phyloP scores from a whole-genome alignment of 2,797 vertebrate species.

The Hypotaenidia okinawae region DNA sequence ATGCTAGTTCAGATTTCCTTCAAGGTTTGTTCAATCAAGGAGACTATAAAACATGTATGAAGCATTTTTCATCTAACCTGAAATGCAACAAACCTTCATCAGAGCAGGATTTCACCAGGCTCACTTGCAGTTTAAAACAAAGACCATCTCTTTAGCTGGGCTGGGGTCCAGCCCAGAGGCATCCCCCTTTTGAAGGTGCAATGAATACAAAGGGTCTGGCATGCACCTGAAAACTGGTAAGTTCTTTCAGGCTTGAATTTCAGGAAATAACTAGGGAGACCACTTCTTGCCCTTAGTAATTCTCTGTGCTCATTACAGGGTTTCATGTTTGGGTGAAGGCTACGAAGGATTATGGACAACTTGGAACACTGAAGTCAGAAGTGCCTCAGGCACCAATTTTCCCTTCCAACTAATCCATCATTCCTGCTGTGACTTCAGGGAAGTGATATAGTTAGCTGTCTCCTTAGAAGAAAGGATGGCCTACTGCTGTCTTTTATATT shows the following conservation, averaged over 20 bases:
- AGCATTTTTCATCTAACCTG: neutral
- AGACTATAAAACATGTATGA: neutral
- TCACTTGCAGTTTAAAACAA: neutral
- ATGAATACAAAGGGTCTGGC: conserved; percentile 29
- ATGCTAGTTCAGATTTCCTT: neutral
- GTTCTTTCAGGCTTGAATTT: conserved; percentile 58
- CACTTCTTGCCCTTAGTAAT: conserved; percentile 36
- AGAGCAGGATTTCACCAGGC: neutral
- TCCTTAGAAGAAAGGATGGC: conserved; percentile 64
- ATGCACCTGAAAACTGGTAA: conserved; percentile 55
- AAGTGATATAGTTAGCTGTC: conserved; percentile 68
- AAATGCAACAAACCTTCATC: neutral
- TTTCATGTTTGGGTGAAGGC: conserved; percentile 42
- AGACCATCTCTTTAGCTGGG: neutral
- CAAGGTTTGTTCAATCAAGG: neutral
- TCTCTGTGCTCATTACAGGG: conserved; percentile 43
- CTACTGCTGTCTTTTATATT: conserved; percentile 72
- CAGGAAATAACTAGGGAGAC: conserved; percentile 68
- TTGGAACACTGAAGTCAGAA: conserved; percentile 53
- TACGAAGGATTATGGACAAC: conserved; percentile 33
- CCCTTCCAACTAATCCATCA: conserved; percentile 76
- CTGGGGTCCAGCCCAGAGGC: neutral
- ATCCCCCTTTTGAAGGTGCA: neutral
- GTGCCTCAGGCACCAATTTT: conserved; percentile 54
- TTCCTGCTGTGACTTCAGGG: conserved; percentile 64